phyloP scores from a whole-genome alignment of 2,888 invertebrate genomes.

The Plebejus melissa region DNA sequence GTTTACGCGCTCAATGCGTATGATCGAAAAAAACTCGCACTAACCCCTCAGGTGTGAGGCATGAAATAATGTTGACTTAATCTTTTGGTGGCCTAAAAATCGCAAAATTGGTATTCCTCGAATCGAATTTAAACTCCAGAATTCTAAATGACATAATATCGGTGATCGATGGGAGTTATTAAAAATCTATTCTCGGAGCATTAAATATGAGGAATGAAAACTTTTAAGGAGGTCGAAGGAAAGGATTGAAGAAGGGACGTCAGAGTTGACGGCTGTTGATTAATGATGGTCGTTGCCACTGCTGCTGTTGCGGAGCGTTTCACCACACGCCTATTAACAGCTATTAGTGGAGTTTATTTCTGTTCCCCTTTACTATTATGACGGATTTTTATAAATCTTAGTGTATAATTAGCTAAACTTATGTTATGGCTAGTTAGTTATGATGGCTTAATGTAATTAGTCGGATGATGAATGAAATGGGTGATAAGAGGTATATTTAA shows the following conservation, averaged over 20 bases:
- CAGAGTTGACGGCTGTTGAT: slow-evolving; percentile 36
- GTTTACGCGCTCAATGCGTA: too few relatives aligned
- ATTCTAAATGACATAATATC: background rate
- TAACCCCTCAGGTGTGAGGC: too few relatives aligned
- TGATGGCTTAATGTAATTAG: slow-evolving; percentile 2
- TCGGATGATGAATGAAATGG: background rate
- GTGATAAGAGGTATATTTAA: background rate
- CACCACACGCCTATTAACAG: slow-evolving; percentile 44
- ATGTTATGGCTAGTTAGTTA: slow-evolving; percentile 14
- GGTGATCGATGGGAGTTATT: background rate
- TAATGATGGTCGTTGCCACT: slow-evolving; percentile 43
- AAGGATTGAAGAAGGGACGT: slow-evolving; percentile 13
- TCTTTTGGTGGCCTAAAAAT: background rate
- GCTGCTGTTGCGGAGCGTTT: background rate
- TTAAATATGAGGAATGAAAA: slow-evolving; percentile 2
- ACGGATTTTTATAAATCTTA: slow-evolving; percentile 1
- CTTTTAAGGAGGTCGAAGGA: background rate
- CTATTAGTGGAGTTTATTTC: slow-evolving; percentile 47
- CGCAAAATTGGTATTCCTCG: background rate
- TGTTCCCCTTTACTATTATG: slow-evolving; percentile 29
- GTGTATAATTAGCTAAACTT: slow-evolving; percentile 6
- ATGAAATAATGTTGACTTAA: background rate
- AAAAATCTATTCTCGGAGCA: background rate
- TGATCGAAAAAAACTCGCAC: too few relatives aligned
- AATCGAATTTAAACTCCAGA: background rate